phyloP scores from a whole-genome alignment of 2,113 vertebrate genomes.

The Forbesichthys papilliferus region DNA sequence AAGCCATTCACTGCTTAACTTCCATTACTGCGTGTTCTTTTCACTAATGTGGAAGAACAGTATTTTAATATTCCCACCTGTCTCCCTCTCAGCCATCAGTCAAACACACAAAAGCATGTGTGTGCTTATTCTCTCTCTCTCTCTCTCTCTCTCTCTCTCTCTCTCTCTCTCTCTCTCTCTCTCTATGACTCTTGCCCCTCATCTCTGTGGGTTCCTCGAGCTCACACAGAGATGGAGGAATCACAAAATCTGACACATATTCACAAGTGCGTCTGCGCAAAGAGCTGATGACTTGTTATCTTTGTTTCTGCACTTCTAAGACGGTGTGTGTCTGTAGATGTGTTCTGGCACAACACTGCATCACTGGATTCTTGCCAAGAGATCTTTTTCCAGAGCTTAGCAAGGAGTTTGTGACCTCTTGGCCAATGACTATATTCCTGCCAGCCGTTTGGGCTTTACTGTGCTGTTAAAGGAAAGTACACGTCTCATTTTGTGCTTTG shows the following conservation, averaged over 20 bases:
- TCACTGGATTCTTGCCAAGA: constrained; percentile 35
- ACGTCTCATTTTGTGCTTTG: constrained; percentile 22
- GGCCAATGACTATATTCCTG: constrained; percentile 32
- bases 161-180: constrained; percentile 27
- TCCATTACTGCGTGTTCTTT: constrained; percentile 70
- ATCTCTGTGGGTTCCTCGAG: constrained; percentile 11
- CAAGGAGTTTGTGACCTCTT: constrained; percentile 41
- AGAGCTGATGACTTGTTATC: constrained; percentile 26
- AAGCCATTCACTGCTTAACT: constrained; percentile 80
- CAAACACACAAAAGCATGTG: constrained; percentile 35
- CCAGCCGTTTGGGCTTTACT: constrained; percentile 38
- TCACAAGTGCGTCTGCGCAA: not conserved
- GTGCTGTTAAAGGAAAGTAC: constrained; percentile 30
- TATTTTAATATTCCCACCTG: constrained; percentile 62
- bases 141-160: constrained; percentile 4
- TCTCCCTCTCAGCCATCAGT: constrained; percentile 45
- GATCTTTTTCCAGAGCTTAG: constrained; percentile 31
- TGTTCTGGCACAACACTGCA: constrained; percentile 21
- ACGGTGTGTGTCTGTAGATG: constrained; percentile 16
- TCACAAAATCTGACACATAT: not conserved
- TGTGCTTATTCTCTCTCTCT: constrained; percentile 26
- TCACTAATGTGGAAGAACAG: constrained; percentile 54
- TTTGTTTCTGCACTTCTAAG: constrained; percentile 23
- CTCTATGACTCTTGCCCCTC: not conserved
- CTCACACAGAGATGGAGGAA: not conserved